These are phyloP conservation scores for Anisognathus igniventris DNA, from an alignment of 2,797 vertebrate genomes.

Conservation along the genomic window DNA sequence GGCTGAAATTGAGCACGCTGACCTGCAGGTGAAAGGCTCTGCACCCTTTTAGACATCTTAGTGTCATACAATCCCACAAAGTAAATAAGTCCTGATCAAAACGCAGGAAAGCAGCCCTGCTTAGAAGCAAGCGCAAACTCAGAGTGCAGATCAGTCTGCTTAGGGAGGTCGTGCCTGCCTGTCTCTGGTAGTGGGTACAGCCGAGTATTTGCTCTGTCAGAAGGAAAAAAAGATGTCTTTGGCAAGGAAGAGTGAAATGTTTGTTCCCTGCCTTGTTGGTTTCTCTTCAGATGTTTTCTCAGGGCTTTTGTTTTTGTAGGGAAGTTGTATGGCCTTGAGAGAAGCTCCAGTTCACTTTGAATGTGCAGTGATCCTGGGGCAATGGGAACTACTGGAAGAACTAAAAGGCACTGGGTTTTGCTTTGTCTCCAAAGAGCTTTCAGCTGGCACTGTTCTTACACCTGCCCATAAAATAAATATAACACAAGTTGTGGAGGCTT, in stretches of 20 bases:
- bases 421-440: not conserved
- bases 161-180: not conserved
- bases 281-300: not conserved
- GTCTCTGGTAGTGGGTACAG: not conserved
- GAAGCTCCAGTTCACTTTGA: not conserved
- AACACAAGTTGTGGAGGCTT: not conserved
- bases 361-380: fast-evolving
- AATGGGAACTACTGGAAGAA: not conserved
- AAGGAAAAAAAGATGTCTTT: not conserved
- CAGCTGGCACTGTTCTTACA: not conserved
- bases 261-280: not conserved
- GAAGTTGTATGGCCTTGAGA: not conserved
- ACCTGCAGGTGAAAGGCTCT: not conserved
- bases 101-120: not conserved
- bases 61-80: not conserved
- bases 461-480: not conserved
- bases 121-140: not conserved
- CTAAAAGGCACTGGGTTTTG: not conserved
- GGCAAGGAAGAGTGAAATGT: not conserved
- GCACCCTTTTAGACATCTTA: not conserved
- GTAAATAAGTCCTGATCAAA: not conserved
- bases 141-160: not conserved
- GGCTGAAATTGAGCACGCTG: not conserved
- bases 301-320: not conserved
- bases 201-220: not conserved